These are phyloP conservation scores for Phaetusa simplex DNA, from an alignment of 2,113 vertebrate genomes.

Conservation along the genomic window DNA sequence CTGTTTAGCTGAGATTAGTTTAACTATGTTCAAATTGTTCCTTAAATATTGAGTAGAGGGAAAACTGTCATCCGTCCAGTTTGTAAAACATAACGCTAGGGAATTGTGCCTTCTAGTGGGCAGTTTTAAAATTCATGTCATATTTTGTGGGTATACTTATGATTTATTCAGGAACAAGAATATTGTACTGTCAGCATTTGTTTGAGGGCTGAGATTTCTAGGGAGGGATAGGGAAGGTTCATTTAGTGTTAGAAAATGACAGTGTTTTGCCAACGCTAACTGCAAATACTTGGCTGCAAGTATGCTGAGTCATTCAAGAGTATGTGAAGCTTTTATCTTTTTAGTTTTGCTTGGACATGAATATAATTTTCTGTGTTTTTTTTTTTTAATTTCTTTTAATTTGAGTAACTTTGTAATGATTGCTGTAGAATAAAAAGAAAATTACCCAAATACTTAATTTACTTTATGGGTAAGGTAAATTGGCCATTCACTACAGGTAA, in stretches of 20 bases:
- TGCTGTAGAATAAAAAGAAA: background rate
- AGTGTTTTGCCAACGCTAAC: background rate
- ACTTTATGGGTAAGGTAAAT: background rate
- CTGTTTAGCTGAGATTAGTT: background rate
- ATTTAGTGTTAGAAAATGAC: background rate
- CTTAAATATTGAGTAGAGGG: background rate
- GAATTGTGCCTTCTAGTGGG: conserved; percentile 62
- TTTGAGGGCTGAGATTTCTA: background rate
- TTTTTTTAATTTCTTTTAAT: background rate
- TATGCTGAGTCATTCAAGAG: conserved; percentile 9
- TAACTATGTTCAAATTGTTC: background rate
- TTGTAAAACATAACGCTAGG: background rate
- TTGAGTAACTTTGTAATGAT: background rate
- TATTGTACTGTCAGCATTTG: background rate
- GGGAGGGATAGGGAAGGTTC: background rate
- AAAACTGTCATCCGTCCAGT: background rate
- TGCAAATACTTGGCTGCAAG: background rate
- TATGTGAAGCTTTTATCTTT: background rate
- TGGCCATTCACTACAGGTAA: background rate
- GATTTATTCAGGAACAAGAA: background rate
- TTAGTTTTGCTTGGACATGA: background rate
- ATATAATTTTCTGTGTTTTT: background rate
- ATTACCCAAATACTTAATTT: background rate
- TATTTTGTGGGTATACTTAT: background rate
- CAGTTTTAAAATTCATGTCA: background rate